Percentiles rank a stretch among this genome's conserved stretches.
These are phyloP conservation scores for Eulimnadia texana DNA, from an alignment of 1,140 invertebrate genomes.

Conservation along the genomic window DNA sequence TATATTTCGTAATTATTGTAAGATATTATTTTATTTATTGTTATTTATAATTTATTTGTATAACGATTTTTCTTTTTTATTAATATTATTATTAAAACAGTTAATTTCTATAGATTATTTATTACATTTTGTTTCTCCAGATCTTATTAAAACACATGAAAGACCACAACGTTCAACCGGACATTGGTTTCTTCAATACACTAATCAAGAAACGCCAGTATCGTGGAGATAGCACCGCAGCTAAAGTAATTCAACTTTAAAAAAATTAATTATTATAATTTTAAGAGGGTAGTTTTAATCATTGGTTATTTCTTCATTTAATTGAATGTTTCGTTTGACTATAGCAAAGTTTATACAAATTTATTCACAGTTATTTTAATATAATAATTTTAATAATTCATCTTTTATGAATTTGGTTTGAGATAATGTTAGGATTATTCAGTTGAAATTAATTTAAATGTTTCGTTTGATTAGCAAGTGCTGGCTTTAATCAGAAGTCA, in stretches of 20 bases:
- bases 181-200: slow-evolving; percentile 72
- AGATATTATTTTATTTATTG: too few relatives aligned
- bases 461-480: slow-evolving; percentile 36
- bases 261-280: too few relatives aligned
- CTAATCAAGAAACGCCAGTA: slow-evolving; percentile 62
- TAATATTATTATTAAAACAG: too few relatives aligned
- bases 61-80: too few relatives aligned
- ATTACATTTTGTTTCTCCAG: slow-evolving; percentile 22
- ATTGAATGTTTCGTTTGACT: too few relatives aligned
- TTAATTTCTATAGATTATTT: too few relatives aligned
- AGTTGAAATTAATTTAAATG: slow-evolving; percentile 6
- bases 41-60: too few relatives aligned
- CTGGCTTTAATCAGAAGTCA: slow-evolving; percentile 42
- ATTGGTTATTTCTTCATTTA: too few relatives aligned
- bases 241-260: too few relatives aligned
- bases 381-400: slow-evolving; percentile 1
- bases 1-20: too few relatives aligned
- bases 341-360: too few relatives aligned
- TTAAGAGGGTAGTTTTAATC: too few relatives aligned
- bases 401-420: slow-evolving; percentile 13
- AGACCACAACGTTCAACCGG: slow-evolving; percentile 40
- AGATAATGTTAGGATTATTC: slow-evolving; percentile 6
- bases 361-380: slow-evolving; percentile 9
- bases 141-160: slow-evolving; percentile 44
- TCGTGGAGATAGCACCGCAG: slow-evolving; percentile 44